Percentiles rank a stretch among this genome's conserved stretches.
Evolutionary conservation across 2,888 invertebrate species (phyloP).

Genomic region (Ophioninae sp.): DNA sequence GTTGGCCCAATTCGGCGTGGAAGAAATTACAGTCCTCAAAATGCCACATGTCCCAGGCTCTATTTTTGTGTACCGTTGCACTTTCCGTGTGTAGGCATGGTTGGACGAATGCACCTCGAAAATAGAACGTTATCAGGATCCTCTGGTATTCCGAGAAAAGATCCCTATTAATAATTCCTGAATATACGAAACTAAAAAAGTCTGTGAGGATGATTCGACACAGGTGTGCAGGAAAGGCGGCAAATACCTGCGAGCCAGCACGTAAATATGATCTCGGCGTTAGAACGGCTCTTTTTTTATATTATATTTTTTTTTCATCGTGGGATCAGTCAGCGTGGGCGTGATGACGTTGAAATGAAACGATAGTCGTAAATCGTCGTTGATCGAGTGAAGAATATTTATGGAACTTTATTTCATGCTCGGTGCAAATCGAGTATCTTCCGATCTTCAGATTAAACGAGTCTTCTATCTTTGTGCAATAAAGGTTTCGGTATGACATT

Average conservation of each 20-base stretch:
- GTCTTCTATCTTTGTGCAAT: too few relatives aligned
- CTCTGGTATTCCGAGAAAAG: background rate
- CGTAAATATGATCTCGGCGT: background rate
- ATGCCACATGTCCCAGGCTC: background rate
- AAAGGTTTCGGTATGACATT: background rate
- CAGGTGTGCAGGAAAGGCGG: conserved; percentile 20
- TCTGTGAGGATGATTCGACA: conserved; percentile 29
- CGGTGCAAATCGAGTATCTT: conserved; percentile 2
- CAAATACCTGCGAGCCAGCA: conserved; percentile 6
- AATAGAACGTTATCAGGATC: background rate
- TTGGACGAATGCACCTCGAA: conserved; percentile 26
- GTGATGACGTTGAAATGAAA: conserved; percentile 13
- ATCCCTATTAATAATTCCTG: conserved; percentile 27
- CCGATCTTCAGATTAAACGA: background rate
- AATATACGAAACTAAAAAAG: conserved; percentile 18
- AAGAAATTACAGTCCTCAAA: background rate
- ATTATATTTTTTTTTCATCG: conserved; percentile 13
- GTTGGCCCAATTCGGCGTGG: background rate
- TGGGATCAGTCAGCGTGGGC: conserved; percentile 36
- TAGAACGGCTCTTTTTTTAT: background rate
- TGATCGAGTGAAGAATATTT: conserved; percentile 9
- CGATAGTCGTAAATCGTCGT: too few relatives aligned
- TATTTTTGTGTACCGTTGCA: background rate
- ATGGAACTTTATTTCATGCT: background rate
- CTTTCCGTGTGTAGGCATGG: background rate